Evolutionary conservation across 2,113 vertebrate species (phyloP).

Genomic region (Craseonycteris thonglongyai): DNA sequence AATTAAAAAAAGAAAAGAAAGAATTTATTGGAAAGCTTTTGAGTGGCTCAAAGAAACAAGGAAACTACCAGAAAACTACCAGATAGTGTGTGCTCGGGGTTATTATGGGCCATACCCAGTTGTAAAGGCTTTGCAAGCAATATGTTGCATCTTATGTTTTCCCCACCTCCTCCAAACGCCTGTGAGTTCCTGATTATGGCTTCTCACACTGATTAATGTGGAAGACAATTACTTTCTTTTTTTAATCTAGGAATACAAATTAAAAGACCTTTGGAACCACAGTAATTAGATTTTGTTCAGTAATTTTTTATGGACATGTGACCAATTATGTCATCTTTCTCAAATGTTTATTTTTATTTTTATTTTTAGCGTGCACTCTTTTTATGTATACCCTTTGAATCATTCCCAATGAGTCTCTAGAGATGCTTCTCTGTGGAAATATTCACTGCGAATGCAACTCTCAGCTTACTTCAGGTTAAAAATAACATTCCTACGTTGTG

Average conservation of each 20-base stretch:
- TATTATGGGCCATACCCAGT: background rate
- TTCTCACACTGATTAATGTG: background rate
- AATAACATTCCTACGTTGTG: background rate
- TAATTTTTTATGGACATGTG: background rate
- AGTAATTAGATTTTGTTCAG: background rate
- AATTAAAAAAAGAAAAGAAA: background rate
- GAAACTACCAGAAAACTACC: no score
- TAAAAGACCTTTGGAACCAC: background rate
- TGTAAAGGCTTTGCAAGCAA: background rate
- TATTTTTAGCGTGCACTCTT: background rate
- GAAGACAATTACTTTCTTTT: background rate
- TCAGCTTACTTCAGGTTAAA: background rate
- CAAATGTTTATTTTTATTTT: background rate
- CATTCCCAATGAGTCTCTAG: background rate
- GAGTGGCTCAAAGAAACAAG: background rate
- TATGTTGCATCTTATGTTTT: background rate
- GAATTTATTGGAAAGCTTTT: background rate
- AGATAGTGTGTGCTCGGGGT: background rate
- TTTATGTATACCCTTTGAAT: background rate
- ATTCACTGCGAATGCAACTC: background rate
- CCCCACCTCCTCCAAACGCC: background rate
- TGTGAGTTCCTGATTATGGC: background rate
- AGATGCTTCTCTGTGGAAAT: background rate
- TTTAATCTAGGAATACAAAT: background rate
- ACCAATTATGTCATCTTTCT: background rate